phyloP scores from a whole-genome alignment of 1,140 invertebrate species.

The Ylistrum balloti region DNA sequence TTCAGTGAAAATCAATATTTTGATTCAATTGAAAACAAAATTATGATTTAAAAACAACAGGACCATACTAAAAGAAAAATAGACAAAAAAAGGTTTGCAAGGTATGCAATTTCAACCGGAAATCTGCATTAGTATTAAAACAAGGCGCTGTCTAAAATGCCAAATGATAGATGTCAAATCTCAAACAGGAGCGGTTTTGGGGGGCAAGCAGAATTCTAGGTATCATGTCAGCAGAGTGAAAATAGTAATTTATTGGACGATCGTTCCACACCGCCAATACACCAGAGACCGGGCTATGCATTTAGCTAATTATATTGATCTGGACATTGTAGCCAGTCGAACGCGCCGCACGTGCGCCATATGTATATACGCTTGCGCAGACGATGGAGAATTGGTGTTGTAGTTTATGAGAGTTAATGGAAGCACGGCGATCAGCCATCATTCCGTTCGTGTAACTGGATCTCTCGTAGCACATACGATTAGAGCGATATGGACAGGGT shows the following conservation, averaged over 20 bases:
- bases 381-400: conserved; percentile 3
- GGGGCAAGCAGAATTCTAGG: neutral
- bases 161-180: conserved; percentile 11
- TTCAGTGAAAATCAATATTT: too few relatives aligned
- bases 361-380: conserved; percentile 31
- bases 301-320: conserved; percentile 28
- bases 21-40: too few relatives aligned
- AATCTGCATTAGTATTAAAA: neutral
- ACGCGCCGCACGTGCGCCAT: conserved; percentile 35
- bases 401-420: conserved; percentile 26
- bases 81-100: too few relatives aligned
- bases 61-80: too few relatives aligned
- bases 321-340: conserved; percentile 5
- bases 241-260: conserved; percentile 10
- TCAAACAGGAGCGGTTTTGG: neutral
- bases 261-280: neutral
- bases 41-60: too few relatives aligned
- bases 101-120: too few relatives aligned
- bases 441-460: neutral
- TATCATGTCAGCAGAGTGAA: neutral
- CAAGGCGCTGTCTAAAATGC: neutral
- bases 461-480: neutral
- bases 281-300: conserved; percentile 20
- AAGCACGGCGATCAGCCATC: neutral
- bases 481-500: neutral